Percentiles rank a stretch among this genome's conserved stretches.
Evolutionary conservation across 2,888 invertebrate genomes (phyloP).

Genomic region (Cephalotes varians): DNA sequence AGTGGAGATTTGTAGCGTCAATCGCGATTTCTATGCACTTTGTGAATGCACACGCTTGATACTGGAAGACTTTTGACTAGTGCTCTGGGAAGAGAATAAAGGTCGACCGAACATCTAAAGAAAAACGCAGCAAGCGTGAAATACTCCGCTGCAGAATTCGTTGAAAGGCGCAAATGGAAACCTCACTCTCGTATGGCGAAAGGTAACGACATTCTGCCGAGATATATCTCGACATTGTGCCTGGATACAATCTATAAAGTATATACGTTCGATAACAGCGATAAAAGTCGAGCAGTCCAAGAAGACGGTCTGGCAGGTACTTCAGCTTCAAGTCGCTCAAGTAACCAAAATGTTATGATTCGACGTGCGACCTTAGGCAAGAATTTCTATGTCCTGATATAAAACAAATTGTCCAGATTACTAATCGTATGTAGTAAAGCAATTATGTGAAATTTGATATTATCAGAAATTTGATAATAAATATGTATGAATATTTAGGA

Average conservation of each 20-base stretch:
- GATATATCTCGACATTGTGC: constrained; percentile 69
- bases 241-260: constrained; percentile 74
- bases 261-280: constrained; percentile 73
- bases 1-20: constrained; percentile 27
- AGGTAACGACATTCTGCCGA: constrained; percentile 76
- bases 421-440: background rate
- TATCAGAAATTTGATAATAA: background rate
- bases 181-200: constrained; percentile 72
- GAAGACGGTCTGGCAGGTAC: constrained; percentile 61
- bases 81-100: constrained; percentile 48
- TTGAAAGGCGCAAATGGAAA: constrained; percentile 77
- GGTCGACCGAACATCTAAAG: constrained; percentile 44
- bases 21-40: constrained; percentile 40
- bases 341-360: constrained; percentile 29
- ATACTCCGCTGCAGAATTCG: constrained; percentile 69
- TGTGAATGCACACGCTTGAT: constrained; percentile 38
- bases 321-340: constrained; percentile 54
- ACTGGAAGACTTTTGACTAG: constrained; percentile 47
- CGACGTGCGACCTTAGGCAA: constrained; percentile 32
- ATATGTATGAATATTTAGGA: background rate
- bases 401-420: constrained; percentile 1
- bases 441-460: background rate
- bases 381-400: background rate
- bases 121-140: constrained; percentile 61
- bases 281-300: constrained; percentile 73